phyloP scores from a whole-genome alignment of 2,797 vertebrate species.

The Hemitrygon akajei region DNA sequence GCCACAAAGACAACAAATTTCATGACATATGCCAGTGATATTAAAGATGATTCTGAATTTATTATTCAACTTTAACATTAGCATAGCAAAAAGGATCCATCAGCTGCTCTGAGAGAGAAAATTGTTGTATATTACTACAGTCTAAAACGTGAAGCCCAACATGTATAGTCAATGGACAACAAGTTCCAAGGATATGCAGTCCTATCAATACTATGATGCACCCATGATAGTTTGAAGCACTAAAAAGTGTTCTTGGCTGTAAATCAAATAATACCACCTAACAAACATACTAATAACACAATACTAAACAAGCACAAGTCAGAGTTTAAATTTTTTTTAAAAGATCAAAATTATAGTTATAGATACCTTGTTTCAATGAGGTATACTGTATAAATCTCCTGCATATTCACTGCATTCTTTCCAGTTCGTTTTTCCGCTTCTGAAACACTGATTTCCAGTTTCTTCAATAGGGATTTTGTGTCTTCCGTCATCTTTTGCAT shows the following conservation, averaged over 20 bases:
- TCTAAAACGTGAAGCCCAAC: not conserved
- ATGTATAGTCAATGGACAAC: not conserved
- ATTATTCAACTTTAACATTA: not conserved
- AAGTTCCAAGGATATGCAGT: not conserved
- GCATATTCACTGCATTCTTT: constrained; percentile 89
- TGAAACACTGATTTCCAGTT: constrained; percentile 84
- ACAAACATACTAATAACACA: not conserved
- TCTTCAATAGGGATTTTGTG: constrained; percentile 67
- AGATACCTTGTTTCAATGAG: constrained; percentile 87
- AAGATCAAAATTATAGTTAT: not conserved
- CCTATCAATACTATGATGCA: not conserved
- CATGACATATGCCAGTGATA: no score
- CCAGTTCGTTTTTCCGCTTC: constrained; percentile 93
- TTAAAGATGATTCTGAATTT: not conserved
- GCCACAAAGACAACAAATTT: no score
- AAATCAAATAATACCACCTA: not conserved
- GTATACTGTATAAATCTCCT: constrained; percentile 93
- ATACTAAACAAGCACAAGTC: not conserved
- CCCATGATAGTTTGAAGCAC: not conserved
- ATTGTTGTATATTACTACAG: not conserved
- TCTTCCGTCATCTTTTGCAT: constrained; percentile 64
- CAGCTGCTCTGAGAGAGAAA: not conserved
- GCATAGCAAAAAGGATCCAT: not conserved
- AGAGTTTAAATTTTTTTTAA: no score
- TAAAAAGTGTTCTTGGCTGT: not conserved